A percentile compares a stretch with the other conserved stretches of the same genome.
These are phyloP conservation scores for Drosophila watanabei DNA, from an alignment of 1,140 invertebrate species.

Conservation along the genomic window DNA sequence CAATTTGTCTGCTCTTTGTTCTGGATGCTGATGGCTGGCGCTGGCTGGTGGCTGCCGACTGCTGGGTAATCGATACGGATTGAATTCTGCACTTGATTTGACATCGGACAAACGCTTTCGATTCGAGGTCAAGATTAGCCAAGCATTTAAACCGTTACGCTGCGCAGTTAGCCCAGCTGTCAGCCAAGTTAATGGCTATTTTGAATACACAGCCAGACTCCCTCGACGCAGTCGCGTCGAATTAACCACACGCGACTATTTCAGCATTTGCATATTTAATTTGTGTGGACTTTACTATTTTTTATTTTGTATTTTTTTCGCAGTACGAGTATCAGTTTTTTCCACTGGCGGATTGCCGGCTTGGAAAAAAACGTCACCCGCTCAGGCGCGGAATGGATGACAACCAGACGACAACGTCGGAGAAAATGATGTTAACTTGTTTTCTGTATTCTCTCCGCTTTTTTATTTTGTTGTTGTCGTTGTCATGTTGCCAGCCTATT, in stretches of 20 bases:
- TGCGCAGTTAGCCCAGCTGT: conserved; percentile 41
- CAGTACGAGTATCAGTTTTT: conserved; percentile 47
- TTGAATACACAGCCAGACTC: conserved; percentile 13
- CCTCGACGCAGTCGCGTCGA: conserved; percentile 34
- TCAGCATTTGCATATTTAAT: conserved; percentile 65
- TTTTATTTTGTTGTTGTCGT: conserved; percentile 26
- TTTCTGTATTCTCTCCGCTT: conserved; percentile 1
- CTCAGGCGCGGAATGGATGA: conserved; percentile 64
- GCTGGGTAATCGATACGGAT: conserved; percentile 40
- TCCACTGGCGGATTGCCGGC: conserved; percentile 33
- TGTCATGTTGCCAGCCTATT: conserved; percentile 49
- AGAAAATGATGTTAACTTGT: conserved; percentile 61
- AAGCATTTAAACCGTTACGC: conserved; percentile 65
- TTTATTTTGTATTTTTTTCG: conserved; percentile 5
- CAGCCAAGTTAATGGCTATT: conserved; percentile 12
- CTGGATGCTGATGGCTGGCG: conserved; percentile 12
- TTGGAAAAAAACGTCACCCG: conserved; percentile 62
- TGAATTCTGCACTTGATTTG: conserved; percentile 38
- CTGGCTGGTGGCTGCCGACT: neutral
- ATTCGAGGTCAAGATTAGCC: conserved; percentile 60
- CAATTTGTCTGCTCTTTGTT: conserved; percentile 50
- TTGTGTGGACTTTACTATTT: conserved; percentile 51
- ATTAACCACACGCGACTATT: conserved; percentile 56
- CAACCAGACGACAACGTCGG: conserved; percentile 54
- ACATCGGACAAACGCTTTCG: conserved; percentile 35